Conservation (phyloP, 2,888 invertebrate species). For the Pecten maximus region DNA sequence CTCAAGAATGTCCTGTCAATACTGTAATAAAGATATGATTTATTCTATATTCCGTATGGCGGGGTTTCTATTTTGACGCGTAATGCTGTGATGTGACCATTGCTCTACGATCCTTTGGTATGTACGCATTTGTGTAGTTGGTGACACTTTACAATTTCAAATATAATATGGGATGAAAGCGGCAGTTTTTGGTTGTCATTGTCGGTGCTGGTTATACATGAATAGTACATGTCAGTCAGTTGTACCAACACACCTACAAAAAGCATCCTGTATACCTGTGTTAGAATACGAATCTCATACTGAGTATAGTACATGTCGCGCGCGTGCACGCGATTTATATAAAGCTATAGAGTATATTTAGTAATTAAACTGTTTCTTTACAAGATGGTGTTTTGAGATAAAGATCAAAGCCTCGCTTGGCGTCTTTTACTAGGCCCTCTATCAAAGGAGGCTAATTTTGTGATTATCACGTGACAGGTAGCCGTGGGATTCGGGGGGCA, state of each 20-base stretch:
- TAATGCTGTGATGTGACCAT: too few relatives aligned
- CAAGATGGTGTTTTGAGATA: constrained; percentile 8
- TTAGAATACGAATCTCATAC: too few relatives aligned
- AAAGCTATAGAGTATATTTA: not conserved
- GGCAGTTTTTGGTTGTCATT: too few relatives aligned
- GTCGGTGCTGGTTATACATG: too few relatives aligned
- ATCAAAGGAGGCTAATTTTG: not conserved
- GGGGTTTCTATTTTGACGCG: not conserved
- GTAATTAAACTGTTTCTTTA: constrained; percentile 4
- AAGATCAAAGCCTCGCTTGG: not conserved
- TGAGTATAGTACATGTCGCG: not conserved
- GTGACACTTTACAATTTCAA: too few relatives aligned
- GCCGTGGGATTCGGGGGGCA: not conserved
- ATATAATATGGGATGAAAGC: too few relatives aligned
- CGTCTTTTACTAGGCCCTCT: not conserved
- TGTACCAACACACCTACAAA: too few relatives aligned
- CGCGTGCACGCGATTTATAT: not conserved
- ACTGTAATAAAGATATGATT: not conserved
- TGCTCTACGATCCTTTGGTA: too few relatives aligned
- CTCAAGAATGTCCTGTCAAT: not conserved
- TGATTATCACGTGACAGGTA: constrained; percentile 17
- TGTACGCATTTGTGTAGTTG: too few relatives aligned
- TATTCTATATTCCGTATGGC: not conserved
- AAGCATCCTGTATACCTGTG: too few relatives aligned
- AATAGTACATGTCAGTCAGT: too few relatives aligned